These are phyloP conservation scores for Nannoperca australis DNA, from an alignment of 2,797 vertebrate species.

Conservation along the genomic window DNA sequence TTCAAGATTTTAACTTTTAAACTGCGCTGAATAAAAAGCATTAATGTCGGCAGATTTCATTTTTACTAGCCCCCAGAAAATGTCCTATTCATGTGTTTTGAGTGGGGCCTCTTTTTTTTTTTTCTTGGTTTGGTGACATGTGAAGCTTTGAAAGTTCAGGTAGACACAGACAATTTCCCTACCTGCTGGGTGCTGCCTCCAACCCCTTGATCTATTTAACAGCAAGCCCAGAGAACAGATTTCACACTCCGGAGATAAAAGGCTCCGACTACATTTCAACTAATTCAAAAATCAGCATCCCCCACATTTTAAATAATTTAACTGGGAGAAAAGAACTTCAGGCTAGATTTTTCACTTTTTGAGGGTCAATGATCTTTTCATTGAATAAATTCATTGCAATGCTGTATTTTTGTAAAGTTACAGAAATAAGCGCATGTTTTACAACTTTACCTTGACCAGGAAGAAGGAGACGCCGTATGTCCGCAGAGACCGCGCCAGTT, in stretches of 20 bases:
- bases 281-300: slow-evolving; percentile 28
- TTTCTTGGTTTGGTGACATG: slow-evolving; percentile 4
- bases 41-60: background rate
- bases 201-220: slow-evolving; percentile 52
- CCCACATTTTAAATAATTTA: background rate
- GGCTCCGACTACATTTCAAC: slow-evolving; percentile 10
- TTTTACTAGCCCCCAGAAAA: background rate
- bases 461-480: slow-evolving; percentile 98
- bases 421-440: slow-evolving; percentile 11
- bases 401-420: background rate
- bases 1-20: background rate
- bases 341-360: slow-evolving; percentile 15
- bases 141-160: slow-evolving; percentile 39
- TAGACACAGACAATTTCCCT: slow-evolving; percentile 30
- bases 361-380: slow-evolving; percentile 2
- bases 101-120: background rate
- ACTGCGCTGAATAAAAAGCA: background rate
- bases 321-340: slow-evolving; percentile 18
- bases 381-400: slow-evolving; percentile 26
- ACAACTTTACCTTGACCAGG: slow-evolving; percentile 92
- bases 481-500: slow-evolving; percentile 93
- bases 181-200: slow-evolving; percentile 16
- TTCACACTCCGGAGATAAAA: slow-evolving; percentile 57
- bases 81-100: background rate
- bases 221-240: slow-evolving; percentile 37